phyloP scores from a whole-genome alignment of 2,888 invertebrate species.

The Latheticus oryzae region DNA sequence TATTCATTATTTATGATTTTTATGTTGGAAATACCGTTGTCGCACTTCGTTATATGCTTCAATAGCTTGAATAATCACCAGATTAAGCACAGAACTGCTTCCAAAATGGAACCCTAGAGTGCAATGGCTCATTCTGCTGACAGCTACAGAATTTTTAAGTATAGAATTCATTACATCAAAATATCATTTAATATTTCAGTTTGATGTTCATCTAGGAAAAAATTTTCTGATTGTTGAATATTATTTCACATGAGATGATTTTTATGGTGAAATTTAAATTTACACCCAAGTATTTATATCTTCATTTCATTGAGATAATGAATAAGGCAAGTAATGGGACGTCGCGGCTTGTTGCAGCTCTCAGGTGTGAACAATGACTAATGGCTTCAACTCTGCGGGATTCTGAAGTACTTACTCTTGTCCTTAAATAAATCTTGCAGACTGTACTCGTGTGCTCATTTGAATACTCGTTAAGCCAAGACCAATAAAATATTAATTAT shows the following conservation, averaged over 20 bases:
- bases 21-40: conserved; percentile 43
- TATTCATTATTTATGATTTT: conserved; percentile 62
- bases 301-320: conserved; percentile 46
- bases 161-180: too few species aligned
- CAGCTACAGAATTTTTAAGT: too few species aligned
- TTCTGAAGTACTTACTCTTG: conserved; percentile 51
- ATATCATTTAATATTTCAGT: too few species aligned
- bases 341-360: conserved; percentile 46
- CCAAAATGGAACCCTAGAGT: too few species aligned
- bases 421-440: conserved; percentile 49
- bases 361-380: conserved; percentile 55
- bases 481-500: conserved; percentile 43
- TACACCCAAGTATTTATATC: conserved; percentile 44
- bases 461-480: conserved; percentile 45
- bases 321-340: conserved; percentile 48
- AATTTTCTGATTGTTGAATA: too few species aligned
- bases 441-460: conserved; percentile 42
- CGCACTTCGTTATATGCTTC: conserved; percentile 41
- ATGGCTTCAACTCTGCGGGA: conserved; percentile 50
- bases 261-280: conserved; percentile 37
- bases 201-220: too few species aligned
- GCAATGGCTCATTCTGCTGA: too few species aligned
- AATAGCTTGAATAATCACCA: conserved; percentile 35
- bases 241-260: too few species aligned
- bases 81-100: too few species aligned